phyloP scores from a whole-genome alignment of 2,113 vertebrate species.

The Ptychochromis oligacanthus region DNA sequence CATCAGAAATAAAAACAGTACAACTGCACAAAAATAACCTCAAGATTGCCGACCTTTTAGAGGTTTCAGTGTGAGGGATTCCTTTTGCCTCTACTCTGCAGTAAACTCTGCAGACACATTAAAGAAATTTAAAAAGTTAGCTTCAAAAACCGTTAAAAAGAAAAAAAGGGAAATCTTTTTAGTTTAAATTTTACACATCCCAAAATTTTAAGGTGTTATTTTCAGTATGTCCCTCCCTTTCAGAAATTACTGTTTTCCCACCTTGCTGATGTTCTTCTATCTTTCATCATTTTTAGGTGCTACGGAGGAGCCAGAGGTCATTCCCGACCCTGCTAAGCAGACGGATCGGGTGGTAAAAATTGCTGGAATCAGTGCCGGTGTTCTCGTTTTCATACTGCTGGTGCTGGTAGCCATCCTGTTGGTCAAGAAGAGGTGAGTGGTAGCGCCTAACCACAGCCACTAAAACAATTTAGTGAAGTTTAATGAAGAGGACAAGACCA shows the following conservation, averaged over 20 bases:
- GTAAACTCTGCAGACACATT: background rate
- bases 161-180: background rate
- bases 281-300: slow-evolving; percentile 83
- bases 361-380: slow-evolving; percentile 94
- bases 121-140: background rate
- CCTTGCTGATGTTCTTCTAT: background rate
- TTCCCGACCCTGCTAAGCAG: slow-evolving; percentile 95
- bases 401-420: slow-evolving; percentile 93
- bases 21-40: too few relatives aligned
- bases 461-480: slow-evolving; percentile 1
- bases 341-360: slow-evolving; percentile 98
- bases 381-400: slow-evolving; percentile 94
- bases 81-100: background rate
- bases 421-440: slow-evolving; percentile 96
- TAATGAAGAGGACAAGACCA: background rate
- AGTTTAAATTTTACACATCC: background rate
- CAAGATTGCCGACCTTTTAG: too few relatives aligned
- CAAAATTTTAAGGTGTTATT: background rate
- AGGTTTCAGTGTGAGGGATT: too few relatives aligned
- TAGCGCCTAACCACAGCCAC: background rate
- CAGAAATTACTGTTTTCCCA: background rate
- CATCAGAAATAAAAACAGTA: background rate
- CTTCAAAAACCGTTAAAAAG: background rate
- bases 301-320: slow-evolving; percentile 96
- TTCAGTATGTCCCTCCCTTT: background rate